These are phyloP conservation scores for Xerus rutilus DNA, from an alignment of 2,797 vertebrate species.

Conservation along the genomic window DNA sequence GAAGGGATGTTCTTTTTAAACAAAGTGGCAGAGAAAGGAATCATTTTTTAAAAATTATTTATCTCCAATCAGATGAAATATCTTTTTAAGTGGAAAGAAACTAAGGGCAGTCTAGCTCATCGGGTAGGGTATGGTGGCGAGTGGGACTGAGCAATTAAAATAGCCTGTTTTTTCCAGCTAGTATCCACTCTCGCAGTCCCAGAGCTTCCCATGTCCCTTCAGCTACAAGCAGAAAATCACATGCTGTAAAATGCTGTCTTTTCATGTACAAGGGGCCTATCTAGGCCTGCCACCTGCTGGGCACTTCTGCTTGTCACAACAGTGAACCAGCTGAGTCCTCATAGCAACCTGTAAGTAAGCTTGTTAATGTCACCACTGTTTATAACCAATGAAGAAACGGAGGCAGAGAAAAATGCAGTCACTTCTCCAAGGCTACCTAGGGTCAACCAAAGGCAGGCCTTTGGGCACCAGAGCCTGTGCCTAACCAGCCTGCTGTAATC, in stretches of 20 bases:
- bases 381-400: neutral
- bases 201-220: neutral
- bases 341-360: neutral
- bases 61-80: neutral
- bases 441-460: neutral
- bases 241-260: neutral
- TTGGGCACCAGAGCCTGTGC: neutral
- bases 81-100: slow-evolving; percentile 1
- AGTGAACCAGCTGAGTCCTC: neutral
- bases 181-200: neutral
- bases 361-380: neutral
- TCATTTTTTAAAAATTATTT: slow-evolving; percentile 11
- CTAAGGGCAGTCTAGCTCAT: neutral
- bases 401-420: neutral
- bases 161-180: neutral
- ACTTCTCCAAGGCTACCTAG: neutral
- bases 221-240: neutral
- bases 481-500: neutral
- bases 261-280: neutral
- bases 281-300: neutral
- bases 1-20: slow-evolving; percentile 67
- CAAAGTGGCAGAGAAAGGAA: neutral
- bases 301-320: neutral
- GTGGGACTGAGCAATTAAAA: neutral
- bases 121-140: neutral